Evolutionary conservation across 2,888 invertebrate genomes (phyloP), one percentile per base, ranked within the genome.

Genomic region (Leistus spinibarbis): DNA sequence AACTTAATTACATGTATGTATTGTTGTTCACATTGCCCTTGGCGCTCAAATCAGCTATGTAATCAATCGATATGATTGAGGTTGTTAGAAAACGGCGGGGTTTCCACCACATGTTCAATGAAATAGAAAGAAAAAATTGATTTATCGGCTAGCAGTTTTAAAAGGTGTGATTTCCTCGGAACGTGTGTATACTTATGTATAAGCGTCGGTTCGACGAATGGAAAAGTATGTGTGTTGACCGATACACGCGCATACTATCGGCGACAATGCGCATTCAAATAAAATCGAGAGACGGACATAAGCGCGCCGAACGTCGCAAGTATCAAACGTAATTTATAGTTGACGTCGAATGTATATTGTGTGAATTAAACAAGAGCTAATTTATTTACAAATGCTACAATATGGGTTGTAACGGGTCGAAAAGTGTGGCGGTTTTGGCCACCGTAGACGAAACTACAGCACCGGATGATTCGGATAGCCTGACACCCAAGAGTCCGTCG

Each of bases 391-490:
- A 40, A 40, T 40, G 40, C 40, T 40, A 40, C 40, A 40, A 40
- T 10, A 72, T 72, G 72, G 72, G 72, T 3, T 72, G 72, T 56
- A 72, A 72, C 57, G 72, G 72, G 27, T 72, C 72, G 20, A 72
- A 72, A 23, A 72, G 72, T 56, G 72, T 72, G 19, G 57, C 72
- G 19, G 72, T 72, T 24, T 3, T 72, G 65, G 16, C 20, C 5
- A 64, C 64, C 3, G 60, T 0, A 2, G 60, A 60, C 17, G 22
- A 22, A 10, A 20, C 60, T 10, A 19, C 60, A 56, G 17, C 56
- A 60, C 60, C 60, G 19, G 60, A 19, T 19, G 60, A 22, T 16
- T 10, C 60, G 5, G 20, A 19, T 9, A 13, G 20, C 19, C 20
- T 7, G 22, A 20, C 19, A 9, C 20, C 19, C 2, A 22, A 16